Evolutionary conservation across 2,888 invertebrate genomes (phyloP), one percentile per base, ranked within the genome.

Genomic region (Aradus depressus): DNA sequence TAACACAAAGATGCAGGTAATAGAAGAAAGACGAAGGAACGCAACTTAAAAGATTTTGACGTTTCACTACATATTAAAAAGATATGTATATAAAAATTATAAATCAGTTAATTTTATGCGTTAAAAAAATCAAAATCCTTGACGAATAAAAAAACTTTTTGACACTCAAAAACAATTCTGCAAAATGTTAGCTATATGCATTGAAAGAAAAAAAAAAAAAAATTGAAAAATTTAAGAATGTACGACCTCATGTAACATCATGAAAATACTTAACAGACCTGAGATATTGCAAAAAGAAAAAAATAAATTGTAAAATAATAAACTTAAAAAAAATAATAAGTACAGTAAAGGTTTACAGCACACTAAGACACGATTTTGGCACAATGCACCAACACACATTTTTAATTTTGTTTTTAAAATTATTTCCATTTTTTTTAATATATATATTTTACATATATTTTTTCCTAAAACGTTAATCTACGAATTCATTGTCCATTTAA

Each of bases 341-440:
- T 21, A 34, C 25, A 38, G 41, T 41, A 22, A 37, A 50, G 23
- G 28, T 37, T 16, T 3, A 35, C 34, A 51, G 39, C 28, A 47
- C 35, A 32, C 25, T 38, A 39, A 49, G 50, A 34, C 44, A 54
- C 50, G 47, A 51, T 49, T 49, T 54, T 43, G 54, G 54, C 49
- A 52, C 41, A 32, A 23, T 22, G 32, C 3, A 26, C 44, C 51
- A 44, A 51, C 52, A 37, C 43, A 44, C 5, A 6, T 34, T 44
- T 26, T 32, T 31, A 21, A 21, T 38, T 48, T 43, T 48, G 32
- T 44, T 35, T 38, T 25, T 16, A 50, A 35, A 39, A 44, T 44
- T 6, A 3, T 34, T 23, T 28, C 25, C 19, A 14, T 25, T 44
- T 52, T 52, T 48, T 26, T 39, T 48, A 39, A 38, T 25, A n/a